These are phyloP conservation scores for Melanotaenia maccullochi DNA, from an alignment of 2,797 vertebrate species.

Conservation along the genomic window DNA sequence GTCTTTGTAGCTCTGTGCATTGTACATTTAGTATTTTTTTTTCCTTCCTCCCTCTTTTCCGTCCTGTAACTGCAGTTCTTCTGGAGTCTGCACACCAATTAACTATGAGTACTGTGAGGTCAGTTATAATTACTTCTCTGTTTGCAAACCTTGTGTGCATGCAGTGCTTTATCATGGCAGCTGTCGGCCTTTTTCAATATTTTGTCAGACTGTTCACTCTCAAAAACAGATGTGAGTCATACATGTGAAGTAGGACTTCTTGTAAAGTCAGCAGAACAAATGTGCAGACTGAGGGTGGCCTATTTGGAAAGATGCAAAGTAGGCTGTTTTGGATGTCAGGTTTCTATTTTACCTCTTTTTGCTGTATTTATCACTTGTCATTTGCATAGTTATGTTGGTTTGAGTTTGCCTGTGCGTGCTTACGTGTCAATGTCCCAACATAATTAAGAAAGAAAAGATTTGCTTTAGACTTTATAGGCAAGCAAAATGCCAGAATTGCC, in stretches of 20 bases:
- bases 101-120: conserved; percentile 58
- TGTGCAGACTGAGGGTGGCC: conserved; percentile 30
- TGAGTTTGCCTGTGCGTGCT: not conserved
- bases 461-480: conserved; percentile 27
- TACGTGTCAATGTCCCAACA: conserved; percentile 1
- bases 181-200: conserved; percentile 21
- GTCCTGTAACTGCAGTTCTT: conserved; percentile 32
- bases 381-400: not conserved
- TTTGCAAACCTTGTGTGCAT: conserved; percentile 11
- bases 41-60: conserved; percentile 5
- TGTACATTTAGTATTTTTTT: conserved; percentile 24
- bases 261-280: conserved; percentile 44
- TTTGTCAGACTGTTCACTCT: conserved; percentile 22
- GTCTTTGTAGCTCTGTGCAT: conserved; percentile 13
- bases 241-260: conserved; percentile 29
- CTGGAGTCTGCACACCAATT: conserved; percentile 57
- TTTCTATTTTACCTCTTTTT: conserved; percentile 14
- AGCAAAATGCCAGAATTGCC: conserved; percentile 8
- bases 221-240: conserved; percentile 47
- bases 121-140: conserved; percentile 63
- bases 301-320: conserved; percentile 34
- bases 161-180: not conserved
- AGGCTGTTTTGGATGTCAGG: conserved; percentile 13
- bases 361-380: not conserved
- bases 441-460: conserved; percentile 32